A percentile compares a stretch with the other conserved stretches of the same genome.
Conservation (phyloP, 2,888 invertebrate species). For the Drosophila phalerata region DNA sequence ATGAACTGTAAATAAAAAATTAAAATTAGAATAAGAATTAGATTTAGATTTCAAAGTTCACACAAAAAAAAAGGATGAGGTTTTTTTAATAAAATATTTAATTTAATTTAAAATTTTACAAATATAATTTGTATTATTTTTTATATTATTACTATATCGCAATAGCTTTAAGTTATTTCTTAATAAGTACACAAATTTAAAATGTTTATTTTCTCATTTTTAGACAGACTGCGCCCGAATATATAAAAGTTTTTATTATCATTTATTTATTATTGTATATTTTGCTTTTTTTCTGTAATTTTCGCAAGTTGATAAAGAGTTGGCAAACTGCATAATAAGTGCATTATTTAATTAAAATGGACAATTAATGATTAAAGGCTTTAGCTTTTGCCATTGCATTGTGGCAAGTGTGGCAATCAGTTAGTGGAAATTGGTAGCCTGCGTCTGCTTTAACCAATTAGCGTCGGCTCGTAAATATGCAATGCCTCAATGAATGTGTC, state of each 20-base stretch:
- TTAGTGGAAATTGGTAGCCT: constrained; percentile 5
- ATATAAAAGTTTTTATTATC: neutral
- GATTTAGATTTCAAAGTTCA: too few species aligned
- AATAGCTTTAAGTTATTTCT: too few species aligned
- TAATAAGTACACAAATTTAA: too few species aligned
- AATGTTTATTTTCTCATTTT: too few species aligned
- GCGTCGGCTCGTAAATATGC: constrained; percentile 65
- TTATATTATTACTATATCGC: too few species aligned
- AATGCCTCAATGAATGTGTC: constrained; percentile 77
- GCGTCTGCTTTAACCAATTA: constrained; percentile 54
- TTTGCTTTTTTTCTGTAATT: constrained; percentile 4
- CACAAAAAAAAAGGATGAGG: too few species aligned
- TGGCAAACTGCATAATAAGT: constrained; percentile 27
- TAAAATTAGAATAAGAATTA: too few species aligned
- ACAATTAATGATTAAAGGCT: constrained; percentile 31
- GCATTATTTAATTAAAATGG: constrained; percentile 34
- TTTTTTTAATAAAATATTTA: too few species aligned
- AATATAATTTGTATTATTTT: too few species aligned
- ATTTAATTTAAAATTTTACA: too few species aligned
- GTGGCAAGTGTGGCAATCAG: constrained; percentile 6
- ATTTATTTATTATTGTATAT: neutral
- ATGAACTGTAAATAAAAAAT: too few species aligned
- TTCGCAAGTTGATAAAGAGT: constrained; percentile 32
- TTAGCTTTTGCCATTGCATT: neutral
- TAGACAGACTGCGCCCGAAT: too few species aligned